Base-by-base conservation (phyloP, 2,888 invertebrate genomes). In the Isotomurus palustris region DNA sequence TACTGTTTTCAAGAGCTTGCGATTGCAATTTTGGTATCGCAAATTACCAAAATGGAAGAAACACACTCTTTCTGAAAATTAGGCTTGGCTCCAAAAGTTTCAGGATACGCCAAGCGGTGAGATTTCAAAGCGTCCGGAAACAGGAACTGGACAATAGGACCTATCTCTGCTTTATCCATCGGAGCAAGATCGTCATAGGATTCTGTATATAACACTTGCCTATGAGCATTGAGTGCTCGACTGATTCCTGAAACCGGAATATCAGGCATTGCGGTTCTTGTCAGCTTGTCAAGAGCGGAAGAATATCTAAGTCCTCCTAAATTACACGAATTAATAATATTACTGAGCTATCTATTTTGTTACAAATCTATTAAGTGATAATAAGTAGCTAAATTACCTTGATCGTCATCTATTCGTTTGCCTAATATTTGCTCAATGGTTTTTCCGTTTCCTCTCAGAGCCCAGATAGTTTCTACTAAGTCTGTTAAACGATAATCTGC, bases 81-180 rank as follows among this genome's bases (percentile, higher is more conserved):
- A n/a, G n/a, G n/a, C n/a, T n/a, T n/a, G n/a, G n/a, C n/a, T n/a
- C n/a, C n/a, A n/a, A n/a, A n/a, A n/a, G n/a, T n/a, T n/a, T n/a
- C n/a, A n/a, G n/a, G n/a, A n/a, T n/a, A n/a, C n/a, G n/a, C n/a
- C n/a, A n/a, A n/a, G n/a, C n/a, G n/a, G n/a, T n/a, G n/a, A n/a
- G n/a, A n/a, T 56, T 83, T 81, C 66, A 87, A 84, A 55, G 91
- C 89, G 80, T 93, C 92, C 52, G 93, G 93, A 74, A 93, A 93
- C 24, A 93, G 76, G 75, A 85, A 92, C 73, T 86, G 86, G 49
- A 94, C 74, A 68, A 93, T 81, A 40, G 86, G 82, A 74, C 85
- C 83, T 35, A 94, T 76, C 62, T 87, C 78, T 28, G 86, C 85
- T 71, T 86, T 86, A 14, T 85, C 78, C 72, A 94, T 83, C 1